phyloP scores from a whole-genome alignment of 2,113 vertebrate species.

The Pseudolaguvia tuberculata region DNA sequence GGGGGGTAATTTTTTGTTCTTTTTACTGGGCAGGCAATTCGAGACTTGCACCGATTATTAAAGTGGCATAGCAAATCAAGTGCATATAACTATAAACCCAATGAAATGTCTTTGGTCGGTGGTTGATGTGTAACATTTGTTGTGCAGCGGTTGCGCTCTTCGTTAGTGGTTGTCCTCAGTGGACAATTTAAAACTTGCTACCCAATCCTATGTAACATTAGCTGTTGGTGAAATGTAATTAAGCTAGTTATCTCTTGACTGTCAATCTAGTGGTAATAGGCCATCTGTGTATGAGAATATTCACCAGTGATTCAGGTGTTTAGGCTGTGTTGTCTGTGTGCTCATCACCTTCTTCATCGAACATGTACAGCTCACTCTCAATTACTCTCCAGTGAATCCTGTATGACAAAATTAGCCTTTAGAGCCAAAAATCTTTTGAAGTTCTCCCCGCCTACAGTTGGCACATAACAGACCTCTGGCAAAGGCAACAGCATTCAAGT shows the following conservation, averaged over 20 bases:
- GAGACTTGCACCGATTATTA: not conserved
- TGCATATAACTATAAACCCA: not conserved
- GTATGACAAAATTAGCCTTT: constrained; percentile 42
- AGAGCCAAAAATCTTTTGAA: constrained; percentile 50
- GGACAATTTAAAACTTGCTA: not conserved
- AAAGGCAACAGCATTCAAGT: constrained; percentile 50
- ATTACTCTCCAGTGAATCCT: constrained; percentile 50
- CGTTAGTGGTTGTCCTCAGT: not conserved
- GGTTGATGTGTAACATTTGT: not conserved
- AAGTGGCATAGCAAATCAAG: not conserved
- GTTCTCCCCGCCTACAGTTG: constrained; percentile 43
- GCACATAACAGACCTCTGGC: constrained; percentile 54
- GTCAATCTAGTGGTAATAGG: not conserved
- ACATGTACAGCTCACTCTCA: constrained; percentile 39
- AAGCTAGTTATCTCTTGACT: constrained; percentile 2
- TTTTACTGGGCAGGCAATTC: not conserved
- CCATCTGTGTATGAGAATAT: constrained; percentile 15
- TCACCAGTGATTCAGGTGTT: constrained; percentile 18
- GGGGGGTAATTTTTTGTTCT: too few species aligned
- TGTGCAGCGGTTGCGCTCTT: not conserved
- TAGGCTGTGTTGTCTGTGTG: not conserved
- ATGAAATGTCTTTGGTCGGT: not conserved
- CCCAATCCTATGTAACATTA: not conserved
- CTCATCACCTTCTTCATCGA: constrained; percentile 33
- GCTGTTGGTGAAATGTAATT: not conserved